Conservation (phyloP, 2,888 invertebrate species). For the Chrysolina oricalcia region DNA sequence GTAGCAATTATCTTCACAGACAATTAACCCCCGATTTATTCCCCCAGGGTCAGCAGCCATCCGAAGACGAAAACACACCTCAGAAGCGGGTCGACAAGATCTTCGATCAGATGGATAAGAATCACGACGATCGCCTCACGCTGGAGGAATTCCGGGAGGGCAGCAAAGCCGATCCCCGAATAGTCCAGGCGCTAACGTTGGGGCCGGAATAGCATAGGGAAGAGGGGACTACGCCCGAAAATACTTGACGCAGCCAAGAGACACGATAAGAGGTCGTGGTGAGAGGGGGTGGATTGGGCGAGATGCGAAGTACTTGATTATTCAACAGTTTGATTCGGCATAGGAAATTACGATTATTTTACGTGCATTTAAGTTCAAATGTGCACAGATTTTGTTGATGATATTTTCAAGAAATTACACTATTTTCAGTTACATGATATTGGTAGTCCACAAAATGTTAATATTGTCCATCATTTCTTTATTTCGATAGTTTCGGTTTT, state of each 20-base stretch:
- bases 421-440: too few relatives aligned
- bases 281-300: neutral
- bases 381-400: too few relatives aligned
- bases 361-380: too few relatives aligned
- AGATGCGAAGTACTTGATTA: neutral
- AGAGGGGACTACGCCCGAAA: constrained; percentile 66
- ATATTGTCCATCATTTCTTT: too few relatives aligned
- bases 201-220: constrained; percentile 79
- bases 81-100: constrained; percentile 98
- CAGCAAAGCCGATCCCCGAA: constrained; percentile 98
- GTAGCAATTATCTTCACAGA: constrained; percentile 27
- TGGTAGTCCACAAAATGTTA: too few relatives aligned
- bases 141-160: constrained; percentile 98
- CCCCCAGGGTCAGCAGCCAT: constrained; percentile 87
- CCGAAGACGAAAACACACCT: constrained; percentile 93
- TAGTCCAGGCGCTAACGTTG: constrained; percentile 94
- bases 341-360: too few relatives aligned
- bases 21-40: constrained; percentile 36
- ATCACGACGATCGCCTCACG: constrained; percentile 96
- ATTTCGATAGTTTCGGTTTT: too few relatives aligned
- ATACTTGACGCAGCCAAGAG: constrained; percentile 62
- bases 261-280: neutral
- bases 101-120: constrained; percentile 99
- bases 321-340: neutral
- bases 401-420: too few relatives aligned